Percentiles rank a stretch among this genome's conserved stretches.
Evolutionary conservation across 1,140 invertebrate genomes (phyloP).

Genomic region (Oryzaephilus surinamensis): DNA sequence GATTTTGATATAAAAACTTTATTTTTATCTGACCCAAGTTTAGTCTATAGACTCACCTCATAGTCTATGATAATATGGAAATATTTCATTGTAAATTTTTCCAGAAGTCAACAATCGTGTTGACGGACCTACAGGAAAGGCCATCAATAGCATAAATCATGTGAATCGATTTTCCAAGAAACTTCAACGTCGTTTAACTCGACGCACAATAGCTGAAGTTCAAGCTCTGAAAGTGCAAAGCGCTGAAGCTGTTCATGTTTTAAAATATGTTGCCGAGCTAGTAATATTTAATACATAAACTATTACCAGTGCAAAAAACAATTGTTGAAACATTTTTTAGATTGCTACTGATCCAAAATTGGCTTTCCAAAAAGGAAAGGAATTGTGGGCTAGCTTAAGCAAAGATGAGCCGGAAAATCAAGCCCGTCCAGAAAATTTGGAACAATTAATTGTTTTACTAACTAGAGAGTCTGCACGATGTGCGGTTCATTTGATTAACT

Average conservation of each 20-base stretch:
- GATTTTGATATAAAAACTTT: no score
- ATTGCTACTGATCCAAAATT: slow-evolving; percentile 63
- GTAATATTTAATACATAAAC: slow-evolving; percentile 45
- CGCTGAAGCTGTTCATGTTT: slow-evolving; percentile 62
- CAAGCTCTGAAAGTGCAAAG: slow-evolving; percentile 65
- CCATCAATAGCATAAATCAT: slow-evolving; percentile 61
- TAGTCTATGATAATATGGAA: not conserved
- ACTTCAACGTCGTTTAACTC: slow-evolving; percentile 57
- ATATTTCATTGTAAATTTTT: not conserved
- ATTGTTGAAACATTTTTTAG: slow-evolving; percentile 35
- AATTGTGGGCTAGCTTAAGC: slow-evolving; percentile 57
- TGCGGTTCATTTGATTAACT: slow-evolving; percentile 66
- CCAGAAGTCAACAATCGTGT: slow-evolving; percentile 1
- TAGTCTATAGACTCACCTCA: no score
- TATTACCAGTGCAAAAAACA: no score
- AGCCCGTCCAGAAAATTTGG: slow-evolving; percentile 60
- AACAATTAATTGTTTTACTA: slow-evolving; percentile 61
- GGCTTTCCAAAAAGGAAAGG: slow-evolving; percentile 59
- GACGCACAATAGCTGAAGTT: slow-evolving; percentile 60
- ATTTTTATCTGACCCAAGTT: no score
- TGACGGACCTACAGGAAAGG: slow-evolving; percentile 37
- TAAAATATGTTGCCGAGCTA: slow-evolving; percentile 63
- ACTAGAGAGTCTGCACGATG: slow-evolving; percentile 61
- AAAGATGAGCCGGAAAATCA: slow-evolving; percentile 73
- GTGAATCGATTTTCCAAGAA: slow-evolving; percentile 60